phyloP scores from a whole-genome alignment of 2,113 vertebrate genomes.

The Rhynchomys soricoides region DNA sequence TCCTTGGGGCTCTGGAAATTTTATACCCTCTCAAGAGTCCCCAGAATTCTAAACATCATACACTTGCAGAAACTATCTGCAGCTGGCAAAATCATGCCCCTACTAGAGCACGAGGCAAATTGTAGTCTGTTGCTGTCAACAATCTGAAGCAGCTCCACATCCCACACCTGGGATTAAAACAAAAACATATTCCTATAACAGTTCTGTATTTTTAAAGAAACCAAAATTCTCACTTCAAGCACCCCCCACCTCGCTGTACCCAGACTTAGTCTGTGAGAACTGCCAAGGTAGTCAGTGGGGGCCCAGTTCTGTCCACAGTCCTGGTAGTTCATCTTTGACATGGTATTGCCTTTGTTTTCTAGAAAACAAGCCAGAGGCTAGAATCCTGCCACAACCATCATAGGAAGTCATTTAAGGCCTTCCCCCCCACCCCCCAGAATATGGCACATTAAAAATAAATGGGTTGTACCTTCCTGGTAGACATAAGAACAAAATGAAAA shows the following conservation, averaged over 20 bases:
- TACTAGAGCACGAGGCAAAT: too few relatives aligned
- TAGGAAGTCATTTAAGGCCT: neutral
- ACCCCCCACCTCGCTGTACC: neutral
- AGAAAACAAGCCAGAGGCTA: constrained; percentile 23
- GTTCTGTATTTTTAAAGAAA: too few relatives aligned
- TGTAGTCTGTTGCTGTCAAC: too few relatives aligned
- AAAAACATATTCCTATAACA: too few relatives aligned
- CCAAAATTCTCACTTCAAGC: too few relatives aligned
- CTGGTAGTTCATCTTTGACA: neutral
- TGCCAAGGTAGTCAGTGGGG: neutral
- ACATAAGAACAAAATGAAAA: constrained; percentile 8
- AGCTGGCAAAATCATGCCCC: too few relatives aligned
- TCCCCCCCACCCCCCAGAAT: neutral
- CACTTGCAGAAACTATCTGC: too few relatives aligned
- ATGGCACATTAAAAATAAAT: constrained; percentile 24
- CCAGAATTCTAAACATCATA: too few relatives aligned
- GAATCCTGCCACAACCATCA: constrained; percentile 48
- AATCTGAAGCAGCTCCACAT: too few relatives aligned
- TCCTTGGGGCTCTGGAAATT: too few relatives aligned
- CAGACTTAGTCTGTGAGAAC: neutral
- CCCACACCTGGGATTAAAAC: too few relatives aligned
- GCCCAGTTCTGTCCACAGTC: neutral
- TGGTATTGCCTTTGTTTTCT: neutral
- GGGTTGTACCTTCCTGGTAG: neutral
- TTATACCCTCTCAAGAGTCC: too few relatives aligned